A percentile compares a stretch with the other conserved stretches of the same genome.
phyloP scores from a whole-genome alignment of 1,140 invertebrate genomes.

The Macrobrachium nipponense region DNA sequence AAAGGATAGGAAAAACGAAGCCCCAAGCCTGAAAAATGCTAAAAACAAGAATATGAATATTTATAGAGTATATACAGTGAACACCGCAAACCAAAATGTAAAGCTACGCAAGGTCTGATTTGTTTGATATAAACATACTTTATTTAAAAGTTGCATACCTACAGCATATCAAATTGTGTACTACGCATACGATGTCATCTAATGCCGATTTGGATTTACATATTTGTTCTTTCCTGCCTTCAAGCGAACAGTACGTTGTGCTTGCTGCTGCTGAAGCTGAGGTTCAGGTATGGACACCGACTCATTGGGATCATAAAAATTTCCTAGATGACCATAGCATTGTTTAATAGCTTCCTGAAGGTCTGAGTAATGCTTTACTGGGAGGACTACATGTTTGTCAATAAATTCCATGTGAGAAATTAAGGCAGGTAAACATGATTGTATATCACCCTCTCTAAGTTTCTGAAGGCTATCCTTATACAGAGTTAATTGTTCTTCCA shows the following conservation, averaged over 20 bases:
- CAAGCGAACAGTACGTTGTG: not conserved
- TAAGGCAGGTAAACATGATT: slow-evolving; percentile 28
- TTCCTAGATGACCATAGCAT: slow-evolving; percentile 38
- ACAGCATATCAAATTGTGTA: not conserved
- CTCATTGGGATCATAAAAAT: slow-evolving; percentile 18
- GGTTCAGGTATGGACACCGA: not conserved
- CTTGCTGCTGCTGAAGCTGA: not conserved
- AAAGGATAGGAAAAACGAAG: too few relatives aligned
- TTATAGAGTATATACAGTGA: too few relatives aligned
- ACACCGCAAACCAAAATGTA: too few relatives aligned
- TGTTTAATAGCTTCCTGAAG: slow-evolving; percentile 48
- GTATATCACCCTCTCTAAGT: slow-evolving; percentile 26
- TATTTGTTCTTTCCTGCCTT: not conserved
- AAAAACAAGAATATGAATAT: too few relatives aligned
- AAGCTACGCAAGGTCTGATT: too few relatives aligned
- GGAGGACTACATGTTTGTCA: slow-evolving; percentile 39
- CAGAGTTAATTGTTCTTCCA: slow-evolving; percentile 30
- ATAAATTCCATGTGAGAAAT: slow-evolving; percentile 41
- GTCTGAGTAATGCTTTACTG: slow-evolving; percentile 57
- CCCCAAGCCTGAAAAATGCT: too few relatives aligned
- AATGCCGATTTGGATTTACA: not conserved
- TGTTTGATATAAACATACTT: too few relatives aligned
- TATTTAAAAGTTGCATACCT: too few relatives aligned
- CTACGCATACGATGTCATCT: not conserved
- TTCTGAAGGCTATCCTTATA: slow-evolving; percentile 21